Conservation (phyloP, 2,113 vertebrate genomes). For the Tor tambroides region DNA sequence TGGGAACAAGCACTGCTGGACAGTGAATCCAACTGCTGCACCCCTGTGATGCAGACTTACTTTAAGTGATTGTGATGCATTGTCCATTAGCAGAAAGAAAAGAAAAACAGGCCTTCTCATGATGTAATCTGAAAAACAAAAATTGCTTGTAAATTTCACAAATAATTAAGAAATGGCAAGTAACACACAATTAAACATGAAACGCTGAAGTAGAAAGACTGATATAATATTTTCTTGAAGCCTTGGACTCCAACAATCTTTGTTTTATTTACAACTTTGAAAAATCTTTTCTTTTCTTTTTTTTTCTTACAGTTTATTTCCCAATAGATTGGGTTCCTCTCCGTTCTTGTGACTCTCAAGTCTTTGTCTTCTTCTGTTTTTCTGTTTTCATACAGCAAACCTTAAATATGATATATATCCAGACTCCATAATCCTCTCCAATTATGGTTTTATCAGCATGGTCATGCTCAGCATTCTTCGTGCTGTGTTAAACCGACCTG, state of each 20-base stretch:
- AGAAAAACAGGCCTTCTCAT: background rate
- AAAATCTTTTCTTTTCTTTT: too few species aligned
- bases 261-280: too few species aligned
- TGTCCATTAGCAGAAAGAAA: background rate
- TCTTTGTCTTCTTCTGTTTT: background rate
- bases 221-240: too few species aligned
- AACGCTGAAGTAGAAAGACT: too few species aligned
- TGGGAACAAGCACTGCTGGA: background rate
- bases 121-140: too few species aligned
- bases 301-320: too few species aligned
- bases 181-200: too few species aligned
- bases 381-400: background rate
- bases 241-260: too few species aligned
- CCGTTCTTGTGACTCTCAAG: background rate
- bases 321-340: background rate
- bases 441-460: constrained; percentile 41
- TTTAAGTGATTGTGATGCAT: background rate
- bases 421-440: constrained; percentile 3
- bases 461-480: constrained; percentile 44
- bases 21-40: background rate
- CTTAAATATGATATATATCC: constrained; percentile 14
- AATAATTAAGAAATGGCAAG: too few species aligned
- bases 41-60: background rate
- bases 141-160: too few species aligned
- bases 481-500: constrained; percentile 36